Evolutionary conservation across 2,113 vertebrate genomes (phyloP), one percentile per base, ranked within the genome.

Genomic region (Balaenoptera acutorostrata): DNA sequence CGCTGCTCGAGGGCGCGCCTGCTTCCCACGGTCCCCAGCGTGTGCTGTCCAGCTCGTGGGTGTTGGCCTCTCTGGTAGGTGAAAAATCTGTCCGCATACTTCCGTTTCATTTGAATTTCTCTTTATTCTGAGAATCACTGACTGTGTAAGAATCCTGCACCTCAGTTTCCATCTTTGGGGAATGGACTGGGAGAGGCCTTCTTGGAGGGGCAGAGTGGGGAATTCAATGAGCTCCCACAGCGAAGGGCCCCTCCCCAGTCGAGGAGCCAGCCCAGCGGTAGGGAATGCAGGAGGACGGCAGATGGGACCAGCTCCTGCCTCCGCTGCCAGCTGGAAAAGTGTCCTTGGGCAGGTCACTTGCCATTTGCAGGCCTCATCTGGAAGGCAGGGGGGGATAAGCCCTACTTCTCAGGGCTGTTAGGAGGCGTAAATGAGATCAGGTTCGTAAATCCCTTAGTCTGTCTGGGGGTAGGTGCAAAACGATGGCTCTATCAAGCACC

Each of bases 1-100:
- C 33, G 83, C 41, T 4, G 4, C 55, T 15, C 9, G 2, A 33
- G 72, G 64, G 36, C 0, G 0, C 0, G 1, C 49, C 27, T 0
- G 41, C 71, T 41, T 49, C 36, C 14, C 8, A 46, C 21, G 0
- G 59, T 46, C 15, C 13, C 72, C 75, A 23, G 61, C 44, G 0
- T 6, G 27, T 71, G 49, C 46, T 5, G 3, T 41, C 77, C 39
- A 9, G n/a, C 14, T 14, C 31, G 15, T 9, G 27, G 41, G 68
- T 8, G 23, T 17, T 0, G 5, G 33, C 66, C 59, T 23, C 5
- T 31, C 52, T 39, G 12, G 29, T 12, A 6, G 41, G 49, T 57
- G 61, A 18, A 33, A 63, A 39, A 29, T 15, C 14, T 8, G 0
- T 63, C 12, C 11, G 18, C 5, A 3, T 71, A 0, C 61, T 75